phyloP scores from a whole-genome alignment of 2,113 vertebrate genomes.

The Rhizomys pruinosus region DNA sequence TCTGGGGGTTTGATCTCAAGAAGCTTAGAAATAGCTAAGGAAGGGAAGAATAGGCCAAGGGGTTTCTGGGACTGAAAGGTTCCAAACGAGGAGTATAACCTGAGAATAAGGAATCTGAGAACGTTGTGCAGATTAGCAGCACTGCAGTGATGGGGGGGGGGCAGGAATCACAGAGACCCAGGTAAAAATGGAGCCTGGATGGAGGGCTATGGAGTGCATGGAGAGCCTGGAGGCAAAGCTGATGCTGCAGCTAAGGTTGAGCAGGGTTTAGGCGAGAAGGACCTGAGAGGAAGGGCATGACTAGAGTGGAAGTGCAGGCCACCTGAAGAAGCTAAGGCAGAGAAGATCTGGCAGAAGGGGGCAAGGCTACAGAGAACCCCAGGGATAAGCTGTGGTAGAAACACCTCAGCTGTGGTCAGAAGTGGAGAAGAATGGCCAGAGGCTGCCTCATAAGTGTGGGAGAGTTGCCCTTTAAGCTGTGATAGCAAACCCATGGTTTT shows the following conservation, averaged over 20 bases:
- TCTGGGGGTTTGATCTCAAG: not conserved
- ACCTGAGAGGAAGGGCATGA: not conserved
- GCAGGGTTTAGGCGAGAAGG: rapidly evolving
- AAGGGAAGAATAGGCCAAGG: not conserved
- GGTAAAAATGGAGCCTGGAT: not conserved
- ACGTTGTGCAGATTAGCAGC: not conserved
- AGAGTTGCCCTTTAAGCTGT: not conserved
- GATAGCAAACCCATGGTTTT: not conserved
- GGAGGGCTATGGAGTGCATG: no score
- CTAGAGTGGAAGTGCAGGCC: not conserved
- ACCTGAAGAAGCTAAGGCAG: not conserved
- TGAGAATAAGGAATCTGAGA: not conserved
- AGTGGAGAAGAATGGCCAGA: not conserved
- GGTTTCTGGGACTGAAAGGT: not conserved
- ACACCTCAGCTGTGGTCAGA: not conserved
- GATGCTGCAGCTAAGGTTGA: not conserved
- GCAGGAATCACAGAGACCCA: no score
- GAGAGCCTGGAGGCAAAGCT: not conserved
- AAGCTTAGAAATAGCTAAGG: not conserved
- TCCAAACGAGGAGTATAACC: not conserved
- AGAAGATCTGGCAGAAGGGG: not conserved
- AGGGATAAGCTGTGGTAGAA: not conserved
- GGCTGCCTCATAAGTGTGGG: not conserved
- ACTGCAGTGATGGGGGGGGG: not conserved
- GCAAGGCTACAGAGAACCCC: not conserved